Percentiles rank a stretch among this genome's conserved stretches.
Evolutionary conservation across 2,888 invertebrate genomes (phyloP).

Genomic region (Drosophila dives): DNA sequence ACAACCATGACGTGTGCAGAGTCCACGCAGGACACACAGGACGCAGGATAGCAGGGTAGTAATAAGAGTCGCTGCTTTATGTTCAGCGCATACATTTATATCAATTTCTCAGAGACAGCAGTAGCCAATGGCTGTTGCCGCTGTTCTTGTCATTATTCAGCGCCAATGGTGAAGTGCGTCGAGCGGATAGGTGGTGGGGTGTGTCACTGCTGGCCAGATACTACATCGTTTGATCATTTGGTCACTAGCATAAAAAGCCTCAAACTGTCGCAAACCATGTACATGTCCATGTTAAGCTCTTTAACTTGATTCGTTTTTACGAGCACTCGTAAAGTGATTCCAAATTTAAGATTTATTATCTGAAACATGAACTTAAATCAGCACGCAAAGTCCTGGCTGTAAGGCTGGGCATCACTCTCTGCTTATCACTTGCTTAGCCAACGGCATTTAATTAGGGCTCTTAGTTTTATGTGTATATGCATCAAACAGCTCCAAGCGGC

Average conservation of each 20-base stretch:
- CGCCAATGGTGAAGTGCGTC: not conserved
- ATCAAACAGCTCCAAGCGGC: constrained; percentile 13
- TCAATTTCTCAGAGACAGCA: constrained; percentile 65
- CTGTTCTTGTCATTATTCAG: constrained; percentile 61
- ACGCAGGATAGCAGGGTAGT: constrained; percentile 56
- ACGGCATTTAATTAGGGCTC: constrained; percentile 70
- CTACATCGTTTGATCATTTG: constrained; percentile 59
- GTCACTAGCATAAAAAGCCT: constrained; percentile 40
- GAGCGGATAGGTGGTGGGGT: not conserved
- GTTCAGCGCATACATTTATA: constrained; percentile 69
- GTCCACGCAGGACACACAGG: not conserved
- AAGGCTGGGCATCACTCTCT: constrained; percentile 4
- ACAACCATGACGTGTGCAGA: constrained; percentile 57
- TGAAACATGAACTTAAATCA: constrained; percentile 69
- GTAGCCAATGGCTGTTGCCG: constrained; percentile 5
- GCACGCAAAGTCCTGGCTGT: constrained; percentile 31
- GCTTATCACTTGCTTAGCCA: constrained; percentile 70
- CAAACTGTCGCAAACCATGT: constrained; percentile 6
- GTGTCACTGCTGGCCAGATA: constrained; percentile 3
- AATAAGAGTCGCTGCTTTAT: constrained; percentile 59
- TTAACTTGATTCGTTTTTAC: constrained; percentile 64
- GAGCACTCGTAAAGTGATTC: constrained; percentile 73
- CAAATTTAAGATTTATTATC: constrained; percentile 80
- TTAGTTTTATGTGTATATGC: constrained; percentile 49
- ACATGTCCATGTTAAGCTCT: constrained; percentile 27